A percentile compares a stretch with the other conserved stretches of the same genome.
These are phyloP conservation scores for Masticophis lateralis DNA, from an alignment of 2,797 vertebrate species.

Conservation along the genomic window DNA sequence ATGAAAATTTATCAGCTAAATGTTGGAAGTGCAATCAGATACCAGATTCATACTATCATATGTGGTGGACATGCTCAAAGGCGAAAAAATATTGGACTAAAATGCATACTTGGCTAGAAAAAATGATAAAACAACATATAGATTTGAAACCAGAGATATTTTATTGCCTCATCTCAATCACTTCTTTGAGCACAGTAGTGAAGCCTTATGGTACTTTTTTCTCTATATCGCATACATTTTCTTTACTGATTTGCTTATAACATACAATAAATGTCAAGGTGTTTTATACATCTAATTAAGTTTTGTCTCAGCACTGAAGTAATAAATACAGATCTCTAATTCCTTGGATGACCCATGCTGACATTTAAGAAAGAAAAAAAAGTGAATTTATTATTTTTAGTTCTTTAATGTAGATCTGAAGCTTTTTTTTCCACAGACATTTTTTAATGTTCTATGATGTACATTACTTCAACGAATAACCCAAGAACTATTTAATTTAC, in stretches of 20 bases:
- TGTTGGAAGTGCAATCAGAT: too few relatives aligned
- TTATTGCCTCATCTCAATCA: not conserved
- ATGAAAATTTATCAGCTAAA: too few relatives aligned
- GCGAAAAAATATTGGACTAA: too few relatives aligned
- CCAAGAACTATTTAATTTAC: constrained; percentile 22
- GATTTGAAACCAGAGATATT: not conserved
- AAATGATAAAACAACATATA: too few relatives aligned
- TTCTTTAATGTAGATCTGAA: not conserved
- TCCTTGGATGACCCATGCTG: constrained; percentile 7
- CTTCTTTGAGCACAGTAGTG: not conserved
- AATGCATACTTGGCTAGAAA: too few relatives aligned
- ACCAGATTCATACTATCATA: too few relatives aligned
- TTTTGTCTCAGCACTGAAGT: constrained; percentile 6
- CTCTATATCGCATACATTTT: constrained; percentile 2
- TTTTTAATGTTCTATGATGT: not conserved
- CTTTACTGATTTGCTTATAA: constrained; percentile 10
- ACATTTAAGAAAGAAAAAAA: not conserved
- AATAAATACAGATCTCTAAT: constrained; percentile 14
- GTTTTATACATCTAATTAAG: constrained; percentile 29
- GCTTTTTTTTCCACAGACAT: not conserved
- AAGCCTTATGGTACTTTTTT: not conserved
- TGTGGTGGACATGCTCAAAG: too few relatives aligned
- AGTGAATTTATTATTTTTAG: constrained; percentile 12
- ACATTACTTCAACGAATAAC: not conserved
- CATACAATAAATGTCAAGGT: constrained; percentile 19